phyloP scores from a whole-genome alignment of 2,113 vertebrate genomes.

The Okapia johnstoni region DNA sequence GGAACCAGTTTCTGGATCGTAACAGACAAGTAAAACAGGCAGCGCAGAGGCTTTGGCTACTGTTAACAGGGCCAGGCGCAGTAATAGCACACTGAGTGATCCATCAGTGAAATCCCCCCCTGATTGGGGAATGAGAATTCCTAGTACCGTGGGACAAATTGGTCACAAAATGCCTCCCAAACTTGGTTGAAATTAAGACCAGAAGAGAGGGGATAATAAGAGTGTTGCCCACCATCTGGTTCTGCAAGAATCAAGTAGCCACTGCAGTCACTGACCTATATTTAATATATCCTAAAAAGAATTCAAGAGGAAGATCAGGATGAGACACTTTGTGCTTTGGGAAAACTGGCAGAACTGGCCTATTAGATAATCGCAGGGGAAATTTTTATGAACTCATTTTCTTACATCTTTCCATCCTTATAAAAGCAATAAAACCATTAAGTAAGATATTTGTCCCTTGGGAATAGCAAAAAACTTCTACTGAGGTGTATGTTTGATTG shows the following conservation, averaged over 20 bases:
- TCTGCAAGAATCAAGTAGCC: neutral
- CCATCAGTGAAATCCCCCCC: neutral
- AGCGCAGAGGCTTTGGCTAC: neutral
- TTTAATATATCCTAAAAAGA: neutral
- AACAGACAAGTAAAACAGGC: neutral
- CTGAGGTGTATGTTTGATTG: neutral
- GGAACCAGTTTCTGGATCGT: neutral
- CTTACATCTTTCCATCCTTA: neutral
- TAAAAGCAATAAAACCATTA: neutral
- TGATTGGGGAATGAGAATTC: neutral
- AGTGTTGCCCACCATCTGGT: neutral
- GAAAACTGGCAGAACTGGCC: neutral
- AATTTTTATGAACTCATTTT: neutral
- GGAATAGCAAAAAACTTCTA: neutral
- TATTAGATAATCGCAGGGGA: fast-evolving
- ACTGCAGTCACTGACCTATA: neutral
- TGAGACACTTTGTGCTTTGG: neutral
- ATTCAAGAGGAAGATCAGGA: neutral
- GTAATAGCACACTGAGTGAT: neutral
- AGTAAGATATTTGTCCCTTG: neutral
- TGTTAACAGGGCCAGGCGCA: neutral
- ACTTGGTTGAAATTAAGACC: neutral
- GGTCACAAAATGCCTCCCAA: neutral
- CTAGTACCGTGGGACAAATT: neutral
- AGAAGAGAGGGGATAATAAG: neutral